Base-by-base conservation (phyloP, 2,888 invertebrate genomes). In the Lasioglossum pauxillum region DNA sequence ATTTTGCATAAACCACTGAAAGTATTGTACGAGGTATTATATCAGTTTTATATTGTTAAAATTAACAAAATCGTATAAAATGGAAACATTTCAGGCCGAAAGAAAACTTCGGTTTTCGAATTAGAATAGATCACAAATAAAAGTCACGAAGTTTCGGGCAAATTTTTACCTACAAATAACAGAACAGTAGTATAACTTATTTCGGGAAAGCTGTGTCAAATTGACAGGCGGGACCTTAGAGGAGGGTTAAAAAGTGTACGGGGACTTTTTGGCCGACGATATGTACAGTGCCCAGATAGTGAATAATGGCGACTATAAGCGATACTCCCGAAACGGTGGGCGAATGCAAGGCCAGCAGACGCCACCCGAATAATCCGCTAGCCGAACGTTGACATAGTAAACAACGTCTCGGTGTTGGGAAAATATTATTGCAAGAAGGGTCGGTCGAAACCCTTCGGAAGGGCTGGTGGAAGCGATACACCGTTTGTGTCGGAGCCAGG, bases 391-490 rank as follows among this genome's bases (percentile, higher is more conserved):
- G 92, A 90, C 92, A 91, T 78, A 88, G 89, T 88, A 93, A 94
- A 92, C 92, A 92, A 84, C 87, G 89, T 88, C 88, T 88, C 86
- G 90, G 90, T 92, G 90, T 90, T 89, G 91, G 88, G 88, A 88
- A 91, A 93, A 92, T 94, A 93, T 94, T 94, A 90, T 94, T 92
- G 78, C 85, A 93, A 92, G 89, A 89, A 92, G 91, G 86, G 87
- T 77, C 84, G 78, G 77, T 74, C 83, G 73, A 79, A 74, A 60
- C 84, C 89, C 80, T 78, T 85, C 81, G 72, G 53, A 83, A 78
- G 84, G 76, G 75, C 86, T 78, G 74, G 74, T 86, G 92, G 92
- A 91, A 92, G 83, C 88, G 92, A 92, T 92, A 91, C 88, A 88
- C 85, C 86, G 87, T 88, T 89, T 78, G 77, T 89, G 73, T 69